Percentiles rank a stretch among this genome's conserved stretches.
Conservation (phyloP, 2,888 invertebrate species). For the Nipponacmea schrenckii region DNA sequence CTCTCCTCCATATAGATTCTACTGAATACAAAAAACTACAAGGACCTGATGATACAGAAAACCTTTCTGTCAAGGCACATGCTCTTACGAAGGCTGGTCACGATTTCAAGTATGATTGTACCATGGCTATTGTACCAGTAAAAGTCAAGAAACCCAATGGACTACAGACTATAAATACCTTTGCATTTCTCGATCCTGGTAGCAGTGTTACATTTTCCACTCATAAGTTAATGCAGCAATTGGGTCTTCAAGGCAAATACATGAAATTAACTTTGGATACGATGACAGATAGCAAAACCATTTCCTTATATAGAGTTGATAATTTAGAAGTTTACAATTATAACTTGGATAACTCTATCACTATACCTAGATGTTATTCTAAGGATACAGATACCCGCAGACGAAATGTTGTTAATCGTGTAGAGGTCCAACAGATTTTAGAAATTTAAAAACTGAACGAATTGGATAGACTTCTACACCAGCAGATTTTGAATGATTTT, state of each 20-base stretch:
- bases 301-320: not conserved
- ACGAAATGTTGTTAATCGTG: no score
- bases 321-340: no score
- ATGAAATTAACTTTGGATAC: constrained; percentile 15
- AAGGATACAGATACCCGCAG: no score
- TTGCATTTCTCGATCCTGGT: constrained; percentile 21
- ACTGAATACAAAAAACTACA: not conserved
- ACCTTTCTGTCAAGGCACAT: not conserved
- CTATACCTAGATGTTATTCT: no score
- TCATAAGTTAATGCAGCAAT: not conserved
- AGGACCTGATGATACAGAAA: not conserved
- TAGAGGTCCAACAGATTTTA: no score
- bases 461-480: no score
- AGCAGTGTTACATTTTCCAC: constrained; percentile 17
- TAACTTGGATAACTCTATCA: no score
- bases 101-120: not conserved
- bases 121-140: constrained; percentile 24
- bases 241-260: constrained; percentile 4
- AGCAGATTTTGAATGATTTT: no score
- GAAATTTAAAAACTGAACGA: no score
- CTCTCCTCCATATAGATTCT: not conserved
- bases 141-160: constrained; percentile 5
- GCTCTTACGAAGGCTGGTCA: not conserved
- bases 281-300: constrained; percentile 6
- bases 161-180: not conserved